phyloP scores from a whole-genome alignment of 2,888 invertebrate genomes.

The Pharmacophagus antenor region DNA sequence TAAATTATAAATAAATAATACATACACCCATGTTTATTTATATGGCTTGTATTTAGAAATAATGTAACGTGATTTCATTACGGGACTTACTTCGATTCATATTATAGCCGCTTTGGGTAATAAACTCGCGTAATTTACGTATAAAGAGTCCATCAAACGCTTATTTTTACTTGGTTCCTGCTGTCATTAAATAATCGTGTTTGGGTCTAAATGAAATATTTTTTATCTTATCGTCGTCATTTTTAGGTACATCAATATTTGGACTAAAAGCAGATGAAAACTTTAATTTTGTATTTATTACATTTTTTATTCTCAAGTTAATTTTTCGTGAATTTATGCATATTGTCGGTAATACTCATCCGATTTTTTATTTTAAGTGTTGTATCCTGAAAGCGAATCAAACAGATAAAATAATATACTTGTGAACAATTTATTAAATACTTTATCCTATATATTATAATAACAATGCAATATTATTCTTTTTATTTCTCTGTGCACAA shows the following conservation, averaged over 20 bases:
- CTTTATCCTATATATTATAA: no score
- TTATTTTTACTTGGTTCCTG: slow-evolving; percentile 1
- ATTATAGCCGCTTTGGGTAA: slow-evolving; percentile 7
- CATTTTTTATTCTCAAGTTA: no score
- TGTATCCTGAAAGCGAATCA: no score
- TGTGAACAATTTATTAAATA: no score
- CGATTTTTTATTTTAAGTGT: no score
- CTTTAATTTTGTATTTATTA: no score
- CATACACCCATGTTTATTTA: background rate
- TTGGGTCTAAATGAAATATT: background rate
- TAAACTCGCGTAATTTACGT: slow-evolving; percentile 2
- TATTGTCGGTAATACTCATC: no score
- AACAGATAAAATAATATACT: no score
- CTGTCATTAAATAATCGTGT: background rate
- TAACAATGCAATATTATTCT: background rate
- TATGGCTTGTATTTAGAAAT: background rate
- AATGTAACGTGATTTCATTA: slow-evolving; percentile 8
- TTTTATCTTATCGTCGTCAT: no score
- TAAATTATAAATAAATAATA: background rate
- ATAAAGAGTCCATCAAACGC: background rate
- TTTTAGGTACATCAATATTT: no score
- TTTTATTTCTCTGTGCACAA: background rate
- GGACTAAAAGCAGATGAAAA: no score
- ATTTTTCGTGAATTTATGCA: no score
- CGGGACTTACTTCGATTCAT: background rate